Evolutionary conservation across 2,113 vertebrate species (phyloP), one percentile per base, ranked within the genome.

Genomic region (Upupa epops): DNA sequence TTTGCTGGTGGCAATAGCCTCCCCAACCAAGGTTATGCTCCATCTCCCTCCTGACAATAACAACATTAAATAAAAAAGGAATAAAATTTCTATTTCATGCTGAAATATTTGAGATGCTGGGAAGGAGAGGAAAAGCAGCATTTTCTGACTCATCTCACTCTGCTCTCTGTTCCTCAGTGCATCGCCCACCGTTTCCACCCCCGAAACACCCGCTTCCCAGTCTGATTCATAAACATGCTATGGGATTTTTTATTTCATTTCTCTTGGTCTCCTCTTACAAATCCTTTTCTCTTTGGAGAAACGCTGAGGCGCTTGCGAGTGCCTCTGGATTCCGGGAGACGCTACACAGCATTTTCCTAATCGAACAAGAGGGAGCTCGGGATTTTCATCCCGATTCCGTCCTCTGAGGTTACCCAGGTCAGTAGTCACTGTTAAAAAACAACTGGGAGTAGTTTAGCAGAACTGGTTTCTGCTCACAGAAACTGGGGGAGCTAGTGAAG

Each of bases 121-220:
- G 5, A 13, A 91, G 59, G 34, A 89, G 86, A 88, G 86, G 86
- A 70, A 94, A 85, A 73, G 86, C 87, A 79, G 80, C 73, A 9
- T 96, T 92, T 93, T 94, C 93, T 97, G 97, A 97, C 96, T 97
- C 97, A 97, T 96, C 86, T 68, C 58, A 86, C 89, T 92, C 93
- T 83, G 91, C 80, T 72, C 85, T 94, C 93, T 92, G 74, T 96
- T 95, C 88, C 86, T 88, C 86, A 81, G 90, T 46, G 21, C 95
- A 68, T 96, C 96, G 96, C 96, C 96, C 96, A 96, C 96, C 93
- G 88, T 46, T 51, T 42, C 96, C 96, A 94, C 96, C 96, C 92
- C 93, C 95, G 42, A 95, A 94, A 92, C 92, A 93, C 94, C 96
- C 95, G 87, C 93, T 96, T 26, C 70, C 6, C 83, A 81, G 70